A percentile compares a stretch with the other conserved stretches of the same genome.
phyloP scores from a whole-genome alignment of 2,113 vertebrate genomes.

The Malaclemys terrapin region DNA sequence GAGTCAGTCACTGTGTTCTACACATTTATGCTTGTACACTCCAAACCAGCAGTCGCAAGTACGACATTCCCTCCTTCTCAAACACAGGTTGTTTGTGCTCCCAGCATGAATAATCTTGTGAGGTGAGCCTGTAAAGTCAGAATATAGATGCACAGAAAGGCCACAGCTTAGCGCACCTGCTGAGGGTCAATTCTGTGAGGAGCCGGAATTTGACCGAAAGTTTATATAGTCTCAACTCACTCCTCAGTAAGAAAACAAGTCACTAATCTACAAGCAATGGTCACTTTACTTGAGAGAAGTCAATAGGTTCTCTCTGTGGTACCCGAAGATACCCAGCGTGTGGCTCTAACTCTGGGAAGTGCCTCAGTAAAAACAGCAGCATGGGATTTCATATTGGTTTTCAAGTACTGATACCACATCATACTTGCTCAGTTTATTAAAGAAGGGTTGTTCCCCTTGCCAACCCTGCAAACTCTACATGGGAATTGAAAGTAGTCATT shows the following conservation, averaged over 20 bases:
- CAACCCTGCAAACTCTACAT: background rate
- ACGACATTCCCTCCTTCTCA: background rate
- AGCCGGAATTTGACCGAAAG: background rate
- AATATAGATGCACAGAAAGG: background rate
- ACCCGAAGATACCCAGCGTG: fast-evolving
- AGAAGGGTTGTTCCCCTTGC: fast-evolving
- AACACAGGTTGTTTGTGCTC: background rate
- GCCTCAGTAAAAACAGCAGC: background rate
- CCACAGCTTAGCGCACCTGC: background rate
- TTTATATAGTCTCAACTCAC: background rate
- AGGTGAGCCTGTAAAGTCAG: fast-evolving
- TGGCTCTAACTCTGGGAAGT: fast-evolving
- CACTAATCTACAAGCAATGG: background rate
- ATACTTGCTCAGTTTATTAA: background rate
- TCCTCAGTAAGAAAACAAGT: background rate
- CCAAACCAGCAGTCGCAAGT: background rate
- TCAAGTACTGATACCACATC: background rate
- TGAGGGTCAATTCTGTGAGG: background rate
- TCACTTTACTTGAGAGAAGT: background rate
- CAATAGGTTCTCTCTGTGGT: background rate
- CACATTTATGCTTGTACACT: fast-evolving
- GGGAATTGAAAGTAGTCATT: background rate
- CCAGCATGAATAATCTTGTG: background rate
- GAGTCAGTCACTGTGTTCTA: background rate
- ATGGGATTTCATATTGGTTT: background rate